Evolutionary conservation across 2,113 vertebrate genomes (phyloP).

Genomic region (Festucalex cinctus): DNA sequence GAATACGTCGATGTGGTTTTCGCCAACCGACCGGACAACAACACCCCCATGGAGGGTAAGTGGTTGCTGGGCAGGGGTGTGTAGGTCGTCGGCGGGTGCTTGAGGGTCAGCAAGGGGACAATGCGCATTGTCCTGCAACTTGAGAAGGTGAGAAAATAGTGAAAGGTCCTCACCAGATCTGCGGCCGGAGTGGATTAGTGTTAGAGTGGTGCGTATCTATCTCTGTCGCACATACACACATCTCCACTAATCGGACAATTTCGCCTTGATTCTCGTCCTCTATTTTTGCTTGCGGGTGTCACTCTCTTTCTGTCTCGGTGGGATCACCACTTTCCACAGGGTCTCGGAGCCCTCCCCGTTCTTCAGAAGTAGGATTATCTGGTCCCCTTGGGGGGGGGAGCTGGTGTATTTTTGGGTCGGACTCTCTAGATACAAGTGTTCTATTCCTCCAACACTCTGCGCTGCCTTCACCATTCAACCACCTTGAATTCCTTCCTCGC

Average conservation of each 20-base stretch:
- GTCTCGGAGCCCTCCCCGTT: conserved; percentile 46
- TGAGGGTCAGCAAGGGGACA: conserved; percentile 10
- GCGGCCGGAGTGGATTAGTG: background rate
- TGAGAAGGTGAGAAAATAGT: conserved; percentile 46
- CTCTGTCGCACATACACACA: conserved; percentile 15
- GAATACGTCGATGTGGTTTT: conserved; percentile 98
- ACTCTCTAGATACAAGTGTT: conserved; percentile 51
- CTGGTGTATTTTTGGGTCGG: conserved; percentile 65
- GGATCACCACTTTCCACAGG: conserved; percentile 45
- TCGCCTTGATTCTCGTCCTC: conserved; percentile 28
- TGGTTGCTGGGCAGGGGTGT: conserved; percentile 20
- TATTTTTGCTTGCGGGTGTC: conserved; percentile 50
- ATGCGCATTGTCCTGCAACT: conserved; percentile 42
- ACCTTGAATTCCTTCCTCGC: conserved; percentile 27
- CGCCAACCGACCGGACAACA: conserved; percentile 91
- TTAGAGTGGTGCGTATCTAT: conserved; percentile 2
- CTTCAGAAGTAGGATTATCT: conserved; percentile 65
- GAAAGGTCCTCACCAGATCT: conserved; percentile 1
- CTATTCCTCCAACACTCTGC: conserved; percentile 29
- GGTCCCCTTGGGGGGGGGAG: conserved; percentile 44
- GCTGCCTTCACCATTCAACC: conserved; percentile 25
- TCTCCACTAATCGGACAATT: conserved; percentile 29
- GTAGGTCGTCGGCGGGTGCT: background rate
- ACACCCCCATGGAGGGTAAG: conserved; percentile 98
- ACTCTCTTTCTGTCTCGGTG: conserved; percentile 43